Evolutionary conservation across 2,113 vertebrate genomes (phyloP).

Genomic region (Notothenia rossii): DNA sequence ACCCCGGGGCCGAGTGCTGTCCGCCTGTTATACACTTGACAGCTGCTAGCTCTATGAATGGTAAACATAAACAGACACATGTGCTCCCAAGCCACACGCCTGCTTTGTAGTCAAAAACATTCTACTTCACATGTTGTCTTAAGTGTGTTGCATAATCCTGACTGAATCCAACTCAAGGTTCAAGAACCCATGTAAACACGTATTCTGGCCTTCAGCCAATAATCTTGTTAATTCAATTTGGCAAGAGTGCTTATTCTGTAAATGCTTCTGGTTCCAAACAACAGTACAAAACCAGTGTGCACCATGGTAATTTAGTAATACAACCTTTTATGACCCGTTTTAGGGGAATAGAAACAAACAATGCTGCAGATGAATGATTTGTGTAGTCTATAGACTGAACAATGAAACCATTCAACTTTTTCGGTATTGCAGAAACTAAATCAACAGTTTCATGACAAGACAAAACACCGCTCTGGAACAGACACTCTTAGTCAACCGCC

Average conservation of each 20-base stretch:
- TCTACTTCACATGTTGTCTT: slow-evolving; percentile 43
- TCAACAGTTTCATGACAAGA: background rate
- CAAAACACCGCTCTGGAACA: slow-evolving; percentile 26
- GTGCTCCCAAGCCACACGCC: slow-evolving; percentile 39
- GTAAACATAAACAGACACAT: slow-evolving; percentile 61
- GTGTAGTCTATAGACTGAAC: background rate
- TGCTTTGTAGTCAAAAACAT: slow-evolving; percentile 36
- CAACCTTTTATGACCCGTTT: slow-evolving; percentile 1
- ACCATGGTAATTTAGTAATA: background rate
- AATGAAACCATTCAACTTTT: slow-evolving; percentile 15
- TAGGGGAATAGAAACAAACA: background rate
- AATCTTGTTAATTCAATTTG: slow-evolving; percentile 65
- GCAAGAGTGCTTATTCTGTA: slow-evolving; percentile 43
- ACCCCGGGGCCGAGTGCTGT: slow-evolving; percentile 36
- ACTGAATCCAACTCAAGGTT: slow-evolving; percentile 33
- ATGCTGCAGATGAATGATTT: slow-evolving; percentile 8
- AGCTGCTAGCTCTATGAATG: slow-evolving; percentile 42
- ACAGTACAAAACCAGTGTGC: slow-evolving; percentile 25
- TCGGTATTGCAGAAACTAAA: slow-evolving; percentile 27
- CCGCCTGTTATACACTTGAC: slow-evolving; percentile 52
- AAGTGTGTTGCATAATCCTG: slow-evolving; percentile 66
- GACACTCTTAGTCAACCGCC: background rate
- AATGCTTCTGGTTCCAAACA: slow-evolving; percentile 41
- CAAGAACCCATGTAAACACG: slow-evolving; percentile 48
- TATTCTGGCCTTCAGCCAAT: slow-evolving; percentile 41